Percentiles rank a stretch among this genome's conserved stretches.
phyloP scores from a whole-genome alignment of 2,888 invertebrate genomes.

The Drosophila fungiperda region DNA sequence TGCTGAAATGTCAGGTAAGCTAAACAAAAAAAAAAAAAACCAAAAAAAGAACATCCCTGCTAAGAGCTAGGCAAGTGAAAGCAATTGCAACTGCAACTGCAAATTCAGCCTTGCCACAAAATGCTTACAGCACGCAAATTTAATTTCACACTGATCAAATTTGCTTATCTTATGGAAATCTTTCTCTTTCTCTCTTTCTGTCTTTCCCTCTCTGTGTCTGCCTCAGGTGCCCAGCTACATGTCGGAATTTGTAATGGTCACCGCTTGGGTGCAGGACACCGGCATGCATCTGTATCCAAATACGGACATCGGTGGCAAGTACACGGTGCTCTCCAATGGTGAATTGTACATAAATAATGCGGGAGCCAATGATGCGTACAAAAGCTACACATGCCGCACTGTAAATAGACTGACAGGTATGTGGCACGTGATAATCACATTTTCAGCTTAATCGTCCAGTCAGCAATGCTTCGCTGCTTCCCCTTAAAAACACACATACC shows the following conservation, averaged over 20 bases:
- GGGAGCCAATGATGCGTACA: constrained; percentile 91
- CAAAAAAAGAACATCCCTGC: background rate
- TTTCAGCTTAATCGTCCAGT: constrained; percentile 78
- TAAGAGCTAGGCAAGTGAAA: background rate
- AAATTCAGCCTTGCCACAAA: constrained; percentile 37
- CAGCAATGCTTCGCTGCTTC: constrained; percentile 67
- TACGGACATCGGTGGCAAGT: constrained; percentile 91
- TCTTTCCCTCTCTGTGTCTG: background rate
- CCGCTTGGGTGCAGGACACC: constrained; percentile 95
- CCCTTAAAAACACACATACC: background rate
- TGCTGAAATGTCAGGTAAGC: constrained; percentile 91
- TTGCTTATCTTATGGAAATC: constrained; percentile 36
- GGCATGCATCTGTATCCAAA: constrained; percentile 92
- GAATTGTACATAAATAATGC: constrained; percentile 94
- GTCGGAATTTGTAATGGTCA: constrained; percentile 93
- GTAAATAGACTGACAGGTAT: constrained; percentile 91
- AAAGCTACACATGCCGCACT: constrained; percentile 92
- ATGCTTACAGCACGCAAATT: constrained; percentile 64
- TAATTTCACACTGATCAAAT: constrained; percentile 60
- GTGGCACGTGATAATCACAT: constrained; percentile 64
- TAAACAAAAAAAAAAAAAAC: background rate
- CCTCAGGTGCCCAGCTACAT: constrained; percentile 92
- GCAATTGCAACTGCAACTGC: background rate
- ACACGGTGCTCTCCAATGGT: constrained; percentile 92
- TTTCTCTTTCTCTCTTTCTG: background rate